A percentile compares a stretch with the other conserved stretches of the same genome.
phyloP scores from a whole-genome alignment of 35 echinoderm and acorn worm species.

The Strongylocentrotus purpuratus region DNA sequence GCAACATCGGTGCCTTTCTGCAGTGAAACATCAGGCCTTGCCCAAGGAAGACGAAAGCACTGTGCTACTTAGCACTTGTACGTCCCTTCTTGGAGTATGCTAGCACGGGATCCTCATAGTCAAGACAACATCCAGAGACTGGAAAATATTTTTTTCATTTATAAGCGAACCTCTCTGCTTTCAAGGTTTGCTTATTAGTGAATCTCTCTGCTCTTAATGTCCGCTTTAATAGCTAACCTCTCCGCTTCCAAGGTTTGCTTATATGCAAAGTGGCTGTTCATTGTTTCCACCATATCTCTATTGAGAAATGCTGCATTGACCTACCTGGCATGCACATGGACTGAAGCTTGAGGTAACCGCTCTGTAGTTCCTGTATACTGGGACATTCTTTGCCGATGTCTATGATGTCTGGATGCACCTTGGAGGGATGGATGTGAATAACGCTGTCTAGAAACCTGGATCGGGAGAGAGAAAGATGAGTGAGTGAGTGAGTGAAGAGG shows the following conservation, averaged over 20 bases:
- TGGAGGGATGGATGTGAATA: constrained; percentile 68
- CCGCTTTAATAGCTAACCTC: no score
- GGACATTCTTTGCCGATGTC: constrained; percentile 77
- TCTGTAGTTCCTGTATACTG: constrained; percentile 72
- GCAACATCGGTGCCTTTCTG: not conserved
- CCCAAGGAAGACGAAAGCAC: not conserved
- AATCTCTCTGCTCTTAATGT: no score
- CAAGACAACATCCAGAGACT: no score
- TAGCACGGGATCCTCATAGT: not conserved
- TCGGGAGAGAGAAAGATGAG: not conserved
- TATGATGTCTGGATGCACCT: constrained; percentile 60
- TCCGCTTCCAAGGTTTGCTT: no score
- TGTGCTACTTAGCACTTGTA: not conserved
- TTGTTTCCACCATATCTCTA: no score
- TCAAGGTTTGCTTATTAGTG: no score
- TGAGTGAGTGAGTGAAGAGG: not conserved
- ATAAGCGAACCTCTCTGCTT: no score
- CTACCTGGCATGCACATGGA: constrained; percentile 90
- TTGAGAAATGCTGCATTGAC: no score
- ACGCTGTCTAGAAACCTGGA: constrained; percentile 82
- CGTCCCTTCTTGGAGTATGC: not conserved
- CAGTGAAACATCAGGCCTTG: not conserved
- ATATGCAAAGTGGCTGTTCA: no score
- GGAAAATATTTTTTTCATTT: no score
- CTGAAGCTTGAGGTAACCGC: constrained; percentile 76